These are phyloP conservation scores for Ophion obscuratus DNA, from an alignment of 2,888 invertebrate species.

Conservation along the genomic window DNA sequence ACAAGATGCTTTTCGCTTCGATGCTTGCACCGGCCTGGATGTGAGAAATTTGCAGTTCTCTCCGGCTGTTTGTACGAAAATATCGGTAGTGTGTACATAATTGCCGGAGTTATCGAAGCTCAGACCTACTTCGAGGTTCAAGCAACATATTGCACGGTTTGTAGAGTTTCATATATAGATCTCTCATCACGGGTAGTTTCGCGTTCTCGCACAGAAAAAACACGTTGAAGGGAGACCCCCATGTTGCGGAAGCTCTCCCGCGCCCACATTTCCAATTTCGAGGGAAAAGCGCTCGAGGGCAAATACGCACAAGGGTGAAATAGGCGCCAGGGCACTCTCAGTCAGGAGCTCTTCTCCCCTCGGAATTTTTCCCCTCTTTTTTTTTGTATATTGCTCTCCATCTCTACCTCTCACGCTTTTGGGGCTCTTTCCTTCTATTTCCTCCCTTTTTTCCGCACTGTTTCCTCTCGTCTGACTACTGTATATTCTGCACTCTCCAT, in stretches of 20 bases:
- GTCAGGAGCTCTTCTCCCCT: slow-evolving; percentile 27
- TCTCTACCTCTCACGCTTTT: slow-evolving; percentile 20
- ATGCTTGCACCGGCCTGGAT: neutral
- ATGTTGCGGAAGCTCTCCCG: slow-evolving; percentile 34
- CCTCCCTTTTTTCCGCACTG: neutral
- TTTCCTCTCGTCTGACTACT: slow-evolving; percentile 15
- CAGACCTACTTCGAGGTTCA: neutral
- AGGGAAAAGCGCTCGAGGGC: slow-evolving; percentile 60
- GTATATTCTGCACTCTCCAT: slow-evolving; percentile 21
- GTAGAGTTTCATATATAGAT: slow-evolving; percentile 14
- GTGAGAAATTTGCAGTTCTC: slow-evolving; percentile 16
- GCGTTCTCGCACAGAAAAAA: slow-evolving; percentile 1
- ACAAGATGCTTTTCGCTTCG: neutral
- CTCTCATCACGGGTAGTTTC: slow-evolving; percentile 9
- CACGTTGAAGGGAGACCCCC: neutral
- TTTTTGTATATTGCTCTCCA: neutral
- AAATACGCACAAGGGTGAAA: slow-evolving; percentile 58
- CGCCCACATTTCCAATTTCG: slow-evolving; percentile 57
- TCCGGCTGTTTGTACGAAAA: slow-evolving; percentile 36
- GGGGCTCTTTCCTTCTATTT: slow-evolving; percentile 1
- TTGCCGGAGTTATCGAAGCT: slow-evolving; percentile 53
- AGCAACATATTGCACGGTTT: slow-evolving; percentile 29
- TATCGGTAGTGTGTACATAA: slow-evolving; percentile 58
- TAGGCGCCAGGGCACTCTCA: slow-evolving; percentile 44
- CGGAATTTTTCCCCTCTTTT: slow-evolving; percentile 31